phyloP scores from a whole-genome alignment of 1,140 invertebrate genomes.

The Pinna nobilis region DNA sequence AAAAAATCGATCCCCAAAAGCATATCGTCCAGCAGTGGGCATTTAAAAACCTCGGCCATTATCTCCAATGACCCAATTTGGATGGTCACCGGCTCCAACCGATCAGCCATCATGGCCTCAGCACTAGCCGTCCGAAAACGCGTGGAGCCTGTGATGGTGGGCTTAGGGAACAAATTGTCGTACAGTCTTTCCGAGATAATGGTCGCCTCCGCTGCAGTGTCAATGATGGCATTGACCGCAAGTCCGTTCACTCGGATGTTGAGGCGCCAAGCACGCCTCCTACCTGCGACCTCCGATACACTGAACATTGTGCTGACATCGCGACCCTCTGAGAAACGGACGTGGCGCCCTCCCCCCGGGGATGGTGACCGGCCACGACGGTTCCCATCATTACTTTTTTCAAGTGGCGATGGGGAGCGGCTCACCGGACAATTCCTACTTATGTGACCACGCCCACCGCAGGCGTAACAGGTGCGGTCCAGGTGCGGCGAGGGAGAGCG shows the following conservation, averaged over 20 bases:
- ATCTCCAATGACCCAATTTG: not conserved
- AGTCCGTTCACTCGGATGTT: not conserved
- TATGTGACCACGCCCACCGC: not conserved
- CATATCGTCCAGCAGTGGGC: slow-evolving; percentile 24
- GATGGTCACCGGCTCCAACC: slow-evolving; percentile 2
- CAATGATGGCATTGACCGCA: slow-evolving; percentile 13
- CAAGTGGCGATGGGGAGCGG: not conserved
- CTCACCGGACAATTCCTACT: not conserved
- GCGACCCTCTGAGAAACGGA: too few relatives aligned
- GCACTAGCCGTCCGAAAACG: slow-evolving; percentile 16
- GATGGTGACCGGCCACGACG: too few relatives aligned
- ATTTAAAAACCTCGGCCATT: slow-evolving; percentile 3
- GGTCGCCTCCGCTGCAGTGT: slow-evolving; percentile 23
- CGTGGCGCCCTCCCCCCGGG: too few relatives aligned
- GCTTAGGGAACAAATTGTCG: not conserved
- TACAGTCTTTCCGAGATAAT: slow-evolving; percentile 21
- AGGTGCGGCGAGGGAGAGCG: too few relatives aligned
- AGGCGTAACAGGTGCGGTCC: not conserved
- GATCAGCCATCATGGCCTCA: slow-evolving; percentile 5
- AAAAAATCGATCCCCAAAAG: slow-evolving; percentile 17
- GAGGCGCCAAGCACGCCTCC: not conserved
- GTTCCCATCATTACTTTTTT: too few relatives aligned
- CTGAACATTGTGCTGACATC: too few relatives aligned
- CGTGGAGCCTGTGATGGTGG: not conserved
- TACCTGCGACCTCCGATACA: too few relatives aligned